Base-by-base conservation (phyloP, 1,140 invertebrate species). In the Anagrus nilaparvatae region DNA sequence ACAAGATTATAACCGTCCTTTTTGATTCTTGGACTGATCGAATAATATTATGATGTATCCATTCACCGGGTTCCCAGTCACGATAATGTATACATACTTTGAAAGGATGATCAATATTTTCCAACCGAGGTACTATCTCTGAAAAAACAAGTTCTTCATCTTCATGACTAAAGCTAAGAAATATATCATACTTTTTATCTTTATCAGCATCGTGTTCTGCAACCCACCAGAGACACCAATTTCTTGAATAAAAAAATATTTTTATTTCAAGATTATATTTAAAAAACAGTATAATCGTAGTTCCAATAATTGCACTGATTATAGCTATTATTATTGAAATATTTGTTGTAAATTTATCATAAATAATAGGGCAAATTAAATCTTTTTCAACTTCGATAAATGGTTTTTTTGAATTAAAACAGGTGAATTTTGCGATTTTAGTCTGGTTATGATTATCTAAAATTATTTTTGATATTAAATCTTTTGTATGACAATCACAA, bases 111-210 rank as follows among this genome's bases (percentile, higher is more conserved):
- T 67, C 56, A 1, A 73, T 76, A 6, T 56, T 58, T 58, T 84
- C 81, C 12, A 93, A 59, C 31, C 74, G 68, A 1, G 77, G 66
- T 24, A 87, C 71, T 16, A 93, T 56, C 32, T 79, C 67, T 4
- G 77, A 66, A 0, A 77, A 60, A 1, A 92, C 77, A 57, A 83
- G 87, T 3, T 76, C 71, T 41, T 82, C 77, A 58, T 94, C 90
- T 53, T 78, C 74, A 52, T 87, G 79, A 1, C 87, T 85, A 56
- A 83, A 92, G 44, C 87, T 89, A 29, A 94, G 73, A 59, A 93
- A 94, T 0, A 85, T 87, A 54, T 95, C 90, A 59, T 81, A 91
- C 8, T 71, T 56, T 55, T 87, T 88, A 33, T 86, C 77, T 46
- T 79, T 77, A 52, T 87, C 84, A 3, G 84, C 49, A 46, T 86